Evolutionary conservation across 2,113 vertebrate species (phyloP).

Genomic region (Scomber colias): DNA sequence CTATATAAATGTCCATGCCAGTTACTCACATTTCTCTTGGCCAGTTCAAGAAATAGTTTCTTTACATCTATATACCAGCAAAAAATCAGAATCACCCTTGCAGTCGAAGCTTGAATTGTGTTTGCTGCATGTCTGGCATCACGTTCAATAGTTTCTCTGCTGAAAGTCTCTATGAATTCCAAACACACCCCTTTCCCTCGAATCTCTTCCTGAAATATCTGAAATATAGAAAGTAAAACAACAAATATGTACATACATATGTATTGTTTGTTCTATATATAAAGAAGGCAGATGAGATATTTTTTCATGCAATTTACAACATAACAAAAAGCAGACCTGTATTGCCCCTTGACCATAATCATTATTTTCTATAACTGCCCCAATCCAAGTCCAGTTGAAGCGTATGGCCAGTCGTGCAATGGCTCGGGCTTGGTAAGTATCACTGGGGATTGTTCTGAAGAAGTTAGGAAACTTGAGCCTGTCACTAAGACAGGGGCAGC

Average conservation of each 20-base stretch:
- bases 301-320: background rate
- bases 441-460: constrained; percentile 85
- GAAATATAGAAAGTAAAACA: constrained; percentile 17
- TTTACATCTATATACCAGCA: constrained; percentile 74
- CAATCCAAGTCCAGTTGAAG: constrained; percentile 84
- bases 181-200: constrained; percentile 73
- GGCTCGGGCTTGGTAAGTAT: constrained; percentile 79
- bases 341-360: constrained; percentile 79
- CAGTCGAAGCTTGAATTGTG: constrained; percentile 71
- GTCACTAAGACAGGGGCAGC: constrained; percentile 81
- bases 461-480: constrained; percentile 77
- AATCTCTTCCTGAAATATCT: constrained; percentile 74
- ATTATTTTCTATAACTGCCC: constrained; percentile 77
- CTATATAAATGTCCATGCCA: background rate
- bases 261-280: background rate
- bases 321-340: constrained; percentile 48
- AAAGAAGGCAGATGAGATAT: background rate
- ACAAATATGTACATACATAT: background rate
- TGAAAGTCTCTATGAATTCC: constrained; percentile 74
- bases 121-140: constrained; percentile 67
- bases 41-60: constrained; percentile 72
- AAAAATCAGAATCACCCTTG: constrained; percentile 80
- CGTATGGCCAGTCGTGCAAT: constrained; percentile 76
- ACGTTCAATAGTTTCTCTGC: constrained; percentile 55
- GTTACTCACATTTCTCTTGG: constrained; percentile 69